These are phyloP conservation scores for Gonioctena quinquepunctata DNA, from an alignment of 1,140 invertebrate species.

Conservation along the genomic window DNA sequence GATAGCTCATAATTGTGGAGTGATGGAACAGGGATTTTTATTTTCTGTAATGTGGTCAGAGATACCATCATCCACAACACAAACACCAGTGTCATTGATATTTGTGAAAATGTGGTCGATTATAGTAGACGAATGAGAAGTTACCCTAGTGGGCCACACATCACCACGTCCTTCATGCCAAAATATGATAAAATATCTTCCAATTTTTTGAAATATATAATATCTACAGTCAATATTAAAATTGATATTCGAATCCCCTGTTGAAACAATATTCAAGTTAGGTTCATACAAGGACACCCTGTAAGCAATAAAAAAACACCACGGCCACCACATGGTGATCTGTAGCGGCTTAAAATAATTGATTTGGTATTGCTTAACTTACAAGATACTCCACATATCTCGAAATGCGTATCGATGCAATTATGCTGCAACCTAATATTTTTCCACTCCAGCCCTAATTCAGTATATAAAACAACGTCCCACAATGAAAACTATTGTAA, in stretches of 20 bases:
- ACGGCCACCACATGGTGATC: no score
- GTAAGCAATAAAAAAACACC: neutral
- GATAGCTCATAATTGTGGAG: no score
- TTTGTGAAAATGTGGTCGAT: no score
- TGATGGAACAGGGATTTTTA: no score
- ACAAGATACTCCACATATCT: no score
- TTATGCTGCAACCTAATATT: neutral
- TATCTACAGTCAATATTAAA: neutral
- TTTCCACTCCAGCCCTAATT: neutral
- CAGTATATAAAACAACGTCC: neutral
- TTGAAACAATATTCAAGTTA: no score
- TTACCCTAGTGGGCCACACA: neutral
- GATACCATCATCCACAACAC: no score
- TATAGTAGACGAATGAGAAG: neutral
- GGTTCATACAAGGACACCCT: neutral
- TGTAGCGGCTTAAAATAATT: neutral
- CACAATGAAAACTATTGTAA: neutral
- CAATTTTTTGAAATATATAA: neutral
- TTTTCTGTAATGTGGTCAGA: no score
- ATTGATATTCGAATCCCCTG: neutral
- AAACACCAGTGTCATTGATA: no score
- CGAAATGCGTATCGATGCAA: neutral
- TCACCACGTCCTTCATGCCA: neutral
- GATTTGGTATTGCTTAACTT: no score
- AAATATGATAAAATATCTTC: no score